Percentiles rank a stretch among this genome's conserved stretches.
phyloP scores from a whole-genome alignment of 2,113 vertebrate species.

The Microcebus griseorufus region DNA sequence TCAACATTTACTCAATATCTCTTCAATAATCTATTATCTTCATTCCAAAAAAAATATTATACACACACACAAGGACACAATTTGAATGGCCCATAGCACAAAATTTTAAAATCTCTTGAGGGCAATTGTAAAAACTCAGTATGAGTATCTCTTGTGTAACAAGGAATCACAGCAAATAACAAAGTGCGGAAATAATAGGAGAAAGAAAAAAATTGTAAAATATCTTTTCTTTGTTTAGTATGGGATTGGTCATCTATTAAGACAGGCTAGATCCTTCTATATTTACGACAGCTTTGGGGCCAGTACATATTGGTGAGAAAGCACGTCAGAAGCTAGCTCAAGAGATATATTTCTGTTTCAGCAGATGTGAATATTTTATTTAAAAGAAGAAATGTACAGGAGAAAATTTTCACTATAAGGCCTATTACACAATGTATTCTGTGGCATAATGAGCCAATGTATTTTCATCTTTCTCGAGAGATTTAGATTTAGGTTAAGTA shows the following conservation, averaged over 20 bases:
- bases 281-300: not conserved
- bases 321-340: not conserved
- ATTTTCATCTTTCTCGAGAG: slow-evolving; percentile 5
- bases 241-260: not conserved
- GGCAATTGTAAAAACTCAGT: not conserved
- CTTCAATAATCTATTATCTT: not conserved
- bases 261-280: not conserved
- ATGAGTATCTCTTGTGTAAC: not conserved
- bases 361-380: not conserved
- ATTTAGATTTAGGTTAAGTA: not conserved
- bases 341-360: not conserved
- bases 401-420: not conserved
- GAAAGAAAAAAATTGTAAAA: not conserved
- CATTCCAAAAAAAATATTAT: not conserved
- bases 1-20: not conserved
- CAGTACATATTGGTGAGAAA: not conserved
- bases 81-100: not conserved
- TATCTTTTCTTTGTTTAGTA: not conserved
- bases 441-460: not conserved
- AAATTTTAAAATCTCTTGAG: not conserved
- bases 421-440: not conserved
- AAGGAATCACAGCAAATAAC: not conserved
- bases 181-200: not conserved
- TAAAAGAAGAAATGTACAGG: not conserved
- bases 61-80: not conserved